A percentile compares a stretch with the other conserved stretches of the same genome.
Evolutionary conservation across 2,797 vertebrate species (phyloP).

Genomic region (Mus minutoides): DNA sequence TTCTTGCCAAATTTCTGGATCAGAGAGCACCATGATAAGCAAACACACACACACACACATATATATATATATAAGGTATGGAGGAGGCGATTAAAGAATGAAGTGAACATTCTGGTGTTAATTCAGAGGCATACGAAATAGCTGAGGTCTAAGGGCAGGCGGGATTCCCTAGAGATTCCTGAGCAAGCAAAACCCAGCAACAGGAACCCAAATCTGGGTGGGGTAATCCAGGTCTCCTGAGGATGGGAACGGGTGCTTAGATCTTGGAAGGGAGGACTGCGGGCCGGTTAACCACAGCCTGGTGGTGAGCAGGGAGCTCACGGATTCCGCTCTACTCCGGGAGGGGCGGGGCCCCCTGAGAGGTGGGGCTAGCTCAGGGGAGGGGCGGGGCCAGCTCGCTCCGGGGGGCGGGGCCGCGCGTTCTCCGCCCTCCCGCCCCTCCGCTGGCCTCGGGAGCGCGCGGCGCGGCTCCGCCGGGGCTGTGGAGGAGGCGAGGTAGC

Average conservation of each 20-base stretch:
- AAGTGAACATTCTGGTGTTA: neutral
- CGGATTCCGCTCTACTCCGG: rapidly evolving
- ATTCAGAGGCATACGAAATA: neutral
- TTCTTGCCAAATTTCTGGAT: neutral
- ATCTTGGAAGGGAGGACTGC: neutral
- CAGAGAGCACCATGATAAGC: neutral
- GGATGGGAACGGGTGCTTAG: no score
- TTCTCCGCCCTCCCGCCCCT: neutral
- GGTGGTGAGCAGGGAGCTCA: neutral
- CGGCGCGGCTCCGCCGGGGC: conserved; percentile 19
- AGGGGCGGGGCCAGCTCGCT: neutral
- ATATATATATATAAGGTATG: neutral
- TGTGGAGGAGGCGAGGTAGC: neutral
- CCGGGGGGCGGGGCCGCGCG: neutral
- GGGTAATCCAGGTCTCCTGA: neutral
- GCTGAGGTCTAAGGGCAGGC: rapidly evolving
- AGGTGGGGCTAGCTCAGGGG: neutral
- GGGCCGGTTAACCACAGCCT: rapidly evolving
- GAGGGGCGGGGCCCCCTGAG: neutral
- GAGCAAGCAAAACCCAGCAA: neutral
- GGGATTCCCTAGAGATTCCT: neutral
- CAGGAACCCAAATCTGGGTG: neutral
- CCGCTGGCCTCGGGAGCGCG: conserved; percentile 53
- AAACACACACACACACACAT: neutral
- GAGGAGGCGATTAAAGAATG: neutral